Percentiles rank a stretch among this genome's conserved stretches.
Conservation (phyloP, 2,888 invertebrate species). For the Graphium colonna region DNA sequence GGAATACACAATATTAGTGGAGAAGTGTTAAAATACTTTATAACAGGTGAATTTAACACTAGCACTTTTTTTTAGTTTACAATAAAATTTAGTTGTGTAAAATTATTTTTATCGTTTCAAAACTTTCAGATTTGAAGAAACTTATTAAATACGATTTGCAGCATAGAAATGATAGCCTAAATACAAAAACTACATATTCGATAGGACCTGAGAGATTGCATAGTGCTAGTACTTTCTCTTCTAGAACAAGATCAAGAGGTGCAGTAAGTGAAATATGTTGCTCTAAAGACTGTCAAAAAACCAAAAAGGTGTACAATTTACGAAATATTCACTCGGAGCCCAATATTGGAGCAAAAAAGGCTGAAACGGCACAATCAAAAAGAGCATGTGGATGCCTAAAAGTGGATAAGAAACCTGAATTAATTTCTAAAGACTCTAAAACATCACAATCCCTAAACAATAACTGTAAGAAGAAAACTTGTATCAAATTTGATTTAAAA, state of each 20-base stretch:
- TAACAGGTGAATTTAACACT: constrained; percentile 88
- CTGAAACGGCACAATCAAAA: constrained; percentile 43
- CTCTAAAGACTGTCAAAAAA: constrained; percentile 45
- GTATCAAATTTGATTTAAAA: neutral
- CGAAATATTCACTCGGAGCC: constrained; percentile 59
- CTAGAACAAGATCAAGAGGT: constrained; percentile 56
- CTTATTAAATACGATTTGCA: constrained; percentile 82
- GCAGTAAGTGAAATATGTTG: constrained; percentile 43
- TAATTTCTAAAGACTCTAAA: constrained; percentile 39
- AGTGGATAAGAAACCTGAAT: constrained; percentile 51
- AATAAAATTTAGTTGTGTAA: too few species aligned
- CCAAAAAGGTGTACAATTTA: constrained; percentile 32
- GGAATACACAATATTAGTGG: constrained; percentile 88
- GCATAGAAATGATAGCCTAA: constrained; percentile 45
- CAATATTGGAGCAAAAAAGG: constrained; percentile 40
- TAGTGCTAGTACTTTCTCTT: constrained; percentile 71
- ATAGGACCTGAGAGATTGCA: constrained; percentile 65
- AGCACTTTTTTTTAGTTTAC: too few species aligned
- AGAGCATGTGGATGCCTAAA: constrained; percentile 62
- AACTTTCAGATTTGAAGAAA: constrained; percentile 82
- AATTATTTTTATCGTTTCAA: too few species aligned
- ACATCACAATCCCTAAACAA: constrained; percentile 38
- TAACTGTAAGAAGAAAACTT: constrained; percentile 50
- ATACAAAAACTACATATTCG: constrained; percentile 17
- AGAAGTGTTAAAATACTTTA: constrained; percentile 87